Conservation (phyloP, 64 coral and sea anemone species). For the Actinia equina region DNA sequence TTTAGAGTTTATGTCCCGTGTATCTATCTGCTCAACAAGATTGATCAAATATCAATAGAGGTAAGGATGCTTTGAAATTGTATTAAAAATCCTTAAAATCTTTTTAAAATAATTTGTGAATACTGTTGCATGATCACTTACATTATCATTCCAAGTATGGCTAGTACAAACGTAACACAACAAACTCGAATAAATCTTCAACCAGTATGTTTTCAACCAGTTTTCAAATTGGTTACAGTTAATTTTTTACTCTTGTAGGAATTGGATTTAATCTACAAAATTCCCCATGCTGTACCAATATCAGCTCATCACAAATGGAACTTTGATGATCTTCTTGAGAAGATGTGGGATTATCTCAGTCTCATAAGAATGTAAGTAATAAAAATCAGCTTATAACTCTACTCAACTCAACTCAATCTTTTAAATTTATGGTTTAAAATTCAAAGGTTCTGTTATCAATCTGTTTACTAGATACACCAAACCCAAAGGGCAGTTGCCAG, state of each 20-base stretch:
- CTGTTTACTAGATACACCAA: constrained; percentile 76
- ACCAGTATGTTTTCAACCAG: too few species aligned
- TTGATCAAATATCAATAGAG: constrained; percentile 99
- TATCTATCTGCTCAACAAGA: constrained; percentile 95
- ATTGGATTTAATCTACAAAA: constrained; percentile 92
- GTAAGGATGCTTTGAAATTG: constrained; percentile 14
- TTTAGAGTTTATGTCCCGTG: constrained; percentile 97
- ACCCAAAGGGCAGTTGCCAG: constrained; percentile 97
- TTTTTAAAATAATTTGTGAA: not conserved
- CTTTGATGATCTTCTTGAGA: constrained; percentile 98
- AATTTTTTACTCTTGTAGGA: constrained; percentile 51
- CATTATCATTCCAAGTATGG: too few species aligned
- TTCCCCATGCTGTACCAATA: constrained; percentile 94
- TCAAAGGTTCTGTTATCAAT: too few species aligned
- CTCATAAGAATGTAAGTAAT: constrained; percentile 84
- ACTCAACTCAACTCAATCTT: too few species aligned
- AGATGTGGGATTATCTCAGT: constrained; percentile 87
- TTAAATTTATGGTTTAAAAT: too few species aligned
- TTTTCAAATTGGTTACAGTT: too few species aligned
- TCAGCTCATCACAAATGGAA: constrained; percentile 99
- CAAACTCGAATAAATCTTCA: too few species aligned
- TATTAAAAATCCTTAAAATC: not conserved
- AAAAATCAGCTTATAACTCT: too few species aligned
- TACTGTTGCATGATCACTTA: too few species aligned
- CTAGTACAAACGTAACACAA: too few species aligned